Percentiles rank a stretch among this genome's conserved stretches.
Conservation (phyloP, 2,797 vertebrate species). For the Eleutherodactylus coqui region DNA sequence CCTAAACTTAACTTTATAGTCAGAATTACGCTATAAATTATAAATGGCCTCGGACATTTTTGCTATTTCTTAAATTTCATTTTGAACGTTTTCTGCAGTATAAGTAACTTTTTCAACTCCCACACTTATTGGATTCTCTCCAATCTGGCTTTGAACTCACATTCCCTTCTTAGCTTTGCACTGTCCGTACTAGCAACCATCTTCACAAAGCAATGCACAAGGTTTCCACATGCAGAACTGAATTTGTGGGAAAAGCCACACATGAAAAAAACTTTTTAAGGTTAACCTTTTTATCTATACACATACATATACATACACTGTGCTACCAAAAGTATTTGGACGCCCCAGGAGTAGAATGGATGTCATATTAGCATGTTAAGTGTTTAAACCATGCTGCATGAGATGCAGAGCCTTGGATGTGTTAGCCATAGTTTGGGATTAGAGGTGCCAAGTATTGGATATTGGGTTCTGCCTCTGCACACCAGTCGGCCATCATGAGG, state of each 20-base stretch:
- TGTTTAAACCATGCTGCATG: no score
- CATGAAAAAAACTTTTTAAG: not conserved
- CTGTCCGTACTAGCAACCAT: slow-evolving; percentile 28
- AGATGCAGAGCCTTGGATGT: no score
- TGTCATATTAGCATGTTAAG: no score
- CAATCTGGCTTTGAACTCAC: slow-evolving; percentile 5
- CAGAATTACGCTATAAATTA: not conserved
- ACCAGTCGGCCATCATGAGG: no score
- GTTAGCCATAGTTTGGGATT: no score
- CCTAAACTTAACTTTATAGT: not conserved
- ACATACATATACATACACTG: no score
- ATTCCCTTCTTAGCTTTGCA: slow-evolving; percentile 2
- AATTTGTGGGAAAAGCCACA: not conserved
- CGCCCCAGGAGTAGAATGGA: no score
- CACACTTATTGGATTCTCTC: slow-evolving; percentile 24
- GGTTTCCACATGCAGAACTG: slow-evolving; percentile 3
- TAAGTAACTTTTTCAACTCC: slow-evolving; percentile 30
- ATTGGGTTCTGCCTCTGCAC: no score
- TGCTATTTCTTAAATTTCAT: slow-evolving; percentile 31
- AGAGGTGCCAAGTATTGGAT: no score
- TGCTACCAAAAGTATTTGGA: no score
- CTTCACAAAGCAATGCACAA: slow-evolving; percentile 19
- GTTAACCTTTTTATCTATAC: not conserved
- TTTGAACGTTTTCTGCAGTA: slow-evolving; percentile 16
- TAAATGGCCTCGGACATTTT: not conserved